Conservation (phyloP, 2,113 vertebrate genomes). For the Cricetomys ansorgei region DNA sequence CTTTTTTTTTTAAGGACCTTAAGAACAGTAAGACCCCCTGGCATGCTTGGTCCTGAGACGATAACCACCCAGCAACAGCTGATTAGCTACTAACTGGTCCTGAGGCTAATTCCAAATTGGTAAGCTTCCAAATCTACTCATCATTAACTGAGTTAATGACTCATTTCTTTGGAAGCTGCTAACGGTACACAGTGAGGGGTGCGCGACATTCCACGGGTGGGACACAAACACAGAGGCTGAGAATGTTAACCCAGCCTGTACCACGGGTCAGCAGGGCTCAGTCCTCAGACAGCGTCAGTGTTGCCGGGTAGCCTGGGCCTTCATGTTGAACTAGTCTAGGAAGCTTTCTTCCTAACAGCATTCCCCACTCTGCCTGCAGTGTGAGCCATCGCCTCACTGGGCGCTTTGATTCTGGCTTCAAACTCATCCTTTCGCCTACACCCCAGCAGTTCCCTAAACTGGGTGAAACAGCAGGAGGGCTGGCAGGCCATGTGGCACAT, state of each 20-base stretch:
- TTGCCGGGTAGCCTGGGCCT: not conserved
- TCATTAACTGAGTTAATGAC: not conserved
- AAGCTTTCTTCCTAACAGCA: not conserved
- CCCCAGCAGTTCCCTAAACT: not conserved
- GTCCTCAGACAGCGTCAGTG: not conserved
- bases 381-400: not conserved
- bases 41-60: not conserved
- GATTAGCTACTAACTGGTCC: not conserved
- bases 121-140: conserved; percentile 44
- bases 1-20: not conserved
- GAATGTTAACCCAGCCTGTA: not conserved
- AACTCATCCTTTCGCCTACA: accelerated
- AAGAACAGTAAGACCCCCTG: not conserved
- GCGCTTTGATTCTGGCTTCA: not conserved
- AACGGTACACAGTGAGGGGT: not conserved
- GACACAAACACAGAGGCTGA: not conserved
- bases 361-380: not conserved
- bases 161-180: conserved; percentile 42
- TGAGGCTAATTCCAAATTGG: conserved; percentile 4
- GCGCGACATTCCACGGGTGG: not conserved
- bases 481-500: accelerated
- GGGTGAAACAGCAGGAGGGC: not conserved
- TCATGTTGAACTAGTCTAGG: not conserved
- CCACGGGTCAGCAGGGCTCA: accelerated
- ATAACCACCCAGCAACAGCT: not conserved